Evolutionary conservation across 2,797 vertebrate genomes (phyloP).

Genomic region (Zonotrichia albicollis): DNA sequence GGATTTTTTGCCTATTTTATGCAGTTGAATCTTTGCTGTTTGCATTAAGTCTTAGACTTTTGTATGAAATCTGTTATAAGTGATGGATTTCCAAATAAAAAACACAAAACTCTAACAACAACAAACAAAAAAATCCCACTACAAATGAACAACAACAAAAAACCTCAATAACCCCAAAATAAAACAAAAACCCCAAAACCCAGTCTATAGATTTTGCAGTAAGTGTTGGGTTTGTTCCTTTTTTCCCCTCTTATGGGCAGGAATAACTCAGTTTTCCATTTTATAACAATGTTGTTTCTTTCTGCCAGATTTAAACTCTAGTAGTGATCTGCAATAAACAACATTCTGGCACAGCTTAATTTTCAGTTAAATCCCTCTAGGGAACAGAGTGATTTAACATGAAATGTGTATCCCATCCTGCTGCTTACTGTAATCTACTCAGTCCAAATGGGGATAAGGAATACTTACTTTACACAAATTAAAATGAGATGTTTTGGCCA

Average conservation of each 20-base stretch:
- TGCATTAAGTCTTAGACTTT: not conserved
- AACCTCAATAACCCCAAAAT: not conserved
- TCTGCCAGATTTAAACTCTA: not conserved
- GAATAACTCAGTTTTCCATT: slow-evolving; percentile 8
- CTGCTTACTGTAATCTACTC: slow-evolving; percentile 40
- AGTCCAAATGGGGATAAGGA: slow-evolving; percentile 14
- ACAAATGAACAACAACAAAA: rapidly evolving
- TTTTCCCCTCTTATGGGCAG: not conserved
- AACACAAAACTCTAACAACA: not conserved
- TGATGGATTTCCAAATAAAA: not conserved
- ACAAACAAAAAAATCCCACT: not conserved
- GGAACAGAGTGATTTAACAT: not conserved
- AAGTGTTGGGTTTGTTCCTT: not conserved
- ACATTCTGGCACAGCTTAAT: slow-evolving; percentile 10
- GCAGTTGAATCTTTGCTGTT: not conserved
- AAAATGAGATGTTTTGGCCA: not conserved
- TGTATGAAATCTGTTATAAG: not conserved
- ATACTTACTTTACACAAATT: slow-evolving; percentile 20
- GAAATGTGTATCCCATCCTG: not conserved
- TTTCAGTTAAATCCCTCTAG: slow-evolving; percentile 23
- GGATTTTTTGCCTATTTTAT: not conserved
- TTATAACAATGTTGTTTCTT: not conserved
- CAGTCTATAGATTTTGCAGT: not conserved
- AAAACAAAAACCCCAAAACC: not conserved
- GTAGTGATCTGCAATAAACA: slow-evolving; percentile 1